Evolutionary conservation across 2,888 invertebrate genomes (phyloP).

Genomic region (Keiferia lycopersicella): DNA sequence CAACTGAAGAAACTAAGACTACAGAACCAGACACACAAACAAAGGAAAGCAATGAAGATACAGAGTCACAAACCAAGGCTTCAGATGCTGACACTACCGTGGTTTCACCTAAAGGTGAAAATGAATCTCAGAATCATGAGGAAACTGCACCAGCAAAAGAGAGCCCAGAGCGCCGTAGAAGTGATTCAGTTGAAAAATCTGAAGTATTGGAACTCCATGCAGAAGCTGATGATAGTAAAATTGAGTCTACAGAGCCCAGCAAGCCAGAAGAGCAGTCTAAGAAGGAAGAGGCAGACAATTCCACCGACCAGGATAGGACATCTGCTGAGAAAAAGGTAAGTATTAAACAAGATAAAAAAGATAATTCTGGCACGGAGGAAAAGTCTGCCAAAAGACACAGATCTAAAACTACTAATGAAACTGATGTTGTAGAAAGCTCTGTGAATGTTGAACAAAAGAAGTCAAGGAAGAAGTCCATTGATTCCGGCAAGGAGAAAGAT

Average conservation of each 20-base stretch:
- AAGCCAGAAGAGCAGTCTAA: slow-evolving; percentile 46
- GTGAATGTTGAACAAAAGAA: slow-evolving; percentile 41
- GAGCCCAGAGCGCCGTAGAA: slow-evolving; percentile 44
- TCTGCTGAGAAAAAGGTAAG: slow-evolving; percentile 61
- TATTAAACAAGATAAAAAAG: slow-evolving; percentile 61
- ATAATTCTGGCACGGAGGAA: slow-evolving; percentile 50
- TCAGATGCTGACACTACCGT: slow-evolving; percentile 60
- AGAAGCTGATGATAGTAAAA: slow-evolving; percentile 64
- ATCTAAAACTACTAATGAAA: slow-evolving; percentile 60
- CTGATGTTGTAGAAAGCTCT: slow-evolving; percentile 70
- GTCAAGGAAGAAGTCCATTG: slow-evolving; percentile 43
- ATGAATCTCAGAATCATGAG: slow-evolving; percentile 40
- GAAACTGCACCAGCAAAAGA: slow-evolving; percentile 26
- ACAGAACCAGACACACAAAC: slow-evolving; percentile 36
- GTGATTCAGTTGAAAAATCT: slow-evolving; percentile 60
- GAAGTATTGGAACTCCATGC: slow-evolving; percentile 67
- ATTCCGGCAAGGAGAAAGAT: slow-evolving; percentile 40
- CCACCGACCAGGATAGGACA: slow-evolving; percentile 42
- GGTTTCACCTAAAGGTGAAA: slow-evolving; percentile 57
- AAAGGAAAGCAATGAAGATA: slow-evolving; percentile 33
- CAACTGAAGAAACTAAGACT: slow-evolving; percentile 53
- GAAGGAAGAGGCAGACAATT: slow-evolving; percentile 37
- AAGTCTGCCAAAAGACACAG: slow-evolving; percentile 48
- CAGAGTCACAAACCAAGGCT: slow-evolving; percentile 36
- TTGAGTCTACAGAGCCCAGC: slow-evolving; percentile 55